Base-by-base conservation (phyloP, 2,888 invertebrate genomes). In the Ormyrus nitidulus region DNA sequence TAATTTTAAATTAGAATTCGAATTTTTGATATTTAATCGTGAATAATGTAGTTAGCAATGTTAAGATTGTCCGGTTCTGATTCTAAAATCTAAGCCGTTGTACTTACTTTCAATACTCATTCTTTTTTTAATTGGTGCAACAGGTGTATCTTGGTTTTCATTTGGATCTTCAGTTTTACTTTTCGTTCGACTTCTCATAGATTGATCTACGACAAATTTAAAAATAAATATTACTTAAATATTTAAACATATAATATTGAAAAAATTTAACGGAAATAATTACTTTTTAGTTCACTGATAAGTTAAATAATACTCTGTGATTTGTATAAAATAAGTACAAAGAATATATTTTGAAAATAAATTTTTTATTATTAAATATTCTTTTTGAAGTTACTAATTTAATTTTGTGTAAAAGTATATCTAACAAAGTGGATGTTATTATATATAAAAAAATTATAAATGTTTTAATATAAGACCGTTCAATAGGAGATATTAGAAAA, bases 131-230 rank as follows among this genome's bases (percentile, higher is more conserved):
- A 87, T 87, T 48, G 85, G 85, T 64, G 84, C 68, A 66, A 83
- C 84, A 46, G 87, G 84, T 9, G 85, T 83, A 51, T 86, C 83
- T 79, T 87, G 87, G 78, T 84, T 88, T 13, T 89, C 89, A 49
- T 82, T 86, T 4, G 86, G 46, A n/a, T 90, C 90, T 66, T 90
- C 90, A 46, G 76, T 78, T 87, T 89, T 90, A 70, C 80, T 81
- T 84, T 88, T 89, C 49, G 85, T 81, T 81, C 88, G 85, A 56
- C 84, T 86, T 78, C 88, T 85, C 78, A 83, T 85, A 64, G 85
- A 80, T 84, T 88, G 88, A 80, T 90, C 90, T 89, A 80, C n/a
- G 84, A 83, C 56, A 82, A 51, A 82, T 79, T 66, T 48, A 19
- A 19, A 19, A n/a, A 66, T 68, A 58, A 51, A 62, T 62, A 6